Conservation (phyloP, 2,797 vertebrate genomes). For the Taenioides sp. region DNA sequence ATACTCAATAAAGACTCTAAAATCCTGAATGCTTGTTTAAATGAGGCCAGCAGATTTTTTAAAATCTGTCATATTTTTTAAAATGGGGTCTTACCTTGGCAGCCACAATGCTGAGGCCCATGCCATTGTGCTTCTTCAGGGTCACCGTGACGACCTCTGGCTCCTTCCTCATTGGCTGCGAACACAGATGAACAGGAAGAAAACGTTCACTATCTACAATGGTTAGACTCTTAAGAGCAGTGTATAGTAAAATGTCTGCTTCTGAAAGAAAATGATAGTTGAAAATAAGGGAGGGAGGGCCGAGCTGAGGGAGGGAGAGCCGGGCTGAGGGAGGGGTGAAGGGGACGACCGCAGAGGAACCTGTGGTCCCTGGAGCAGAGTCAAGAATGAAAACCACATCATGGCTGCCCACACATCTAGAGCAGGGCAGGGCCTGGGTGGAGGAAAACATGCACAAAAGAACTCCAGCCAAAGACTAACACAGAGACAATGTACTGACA, state of each 20-base stretch:
- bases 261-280: conserved; percentile 16
- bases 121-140: conserved; percentile 97
- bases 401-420: conserved; percentile 41
- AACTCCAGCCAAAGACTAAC: conserved; percentile 24
- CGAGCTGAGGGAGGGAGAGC: conserved; percentile 29
- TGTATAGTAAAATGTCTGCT: conserved; percentile 13
- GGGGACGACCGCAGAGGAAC: conserved; percentile 70
- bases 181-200: conserved; percentile 47
- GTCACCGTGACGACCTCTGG: conserved; percentile 98
- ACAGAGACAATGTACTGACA: conserved; percentile 27
- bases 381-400: conserved; percentile 84
- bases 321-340: conserved; percentile 36
- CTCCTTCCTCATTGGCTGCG: conserved; percentile 91
- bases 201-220: conserved; percentile 31
- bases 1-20: neutral
- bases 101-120: conserved; percentile 98
- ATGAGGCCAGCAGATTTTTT: neutral
- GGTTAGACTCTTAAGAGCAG: neutral
- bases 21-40: neutral
- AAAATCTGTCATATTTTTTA: neutral
- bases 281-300: conserved; percentile 39
- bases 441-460: conserved; percentile 26
- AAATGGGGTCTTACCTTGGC: conserved; percentile 87
- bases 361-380: conserved; percentile 74
- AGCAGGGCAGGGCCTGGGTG: conserved; percentile 50